A percentile compares a stretch with the other conserved stretches of the same genome.
phyloP scores from a whole-genome alignment of 2,113 vertebrate species.

The Mus musculus region DNA sequence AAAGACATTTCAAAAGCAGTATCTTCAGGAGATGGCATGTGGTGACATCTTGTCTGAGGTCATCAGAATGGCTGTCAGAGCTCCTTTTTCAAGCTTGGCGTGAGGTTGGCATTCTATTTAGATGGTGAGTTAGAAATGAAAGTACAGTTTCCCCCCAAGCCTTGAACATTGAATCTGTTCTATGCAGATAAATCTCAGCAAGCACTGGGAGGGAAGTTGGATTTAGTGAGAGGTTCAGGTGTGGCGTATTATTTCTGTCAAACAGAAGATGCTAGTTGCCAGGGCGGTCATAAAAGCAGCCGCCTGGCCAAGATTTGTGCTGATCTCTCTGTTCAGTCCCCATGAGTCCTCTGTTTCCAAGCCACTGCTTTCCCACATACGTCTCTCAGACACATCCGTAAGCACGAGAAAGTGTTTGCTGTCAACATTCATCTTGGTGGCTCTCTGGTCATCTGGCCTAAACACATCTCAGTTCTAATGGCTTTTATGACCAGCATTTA shows the following conservation, averaged over 20 bases:
- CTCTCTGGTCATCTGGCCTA: background rate
- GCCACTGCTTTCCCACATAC: background rate
- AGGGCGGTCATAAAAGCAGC: conserved; percentile 50
- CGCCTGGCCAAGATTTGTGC: conserved; percentile 28
- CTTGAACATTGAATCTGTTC: conserved; percentile 36
- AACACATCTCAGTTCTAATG: background rate
- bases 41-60: background rate
- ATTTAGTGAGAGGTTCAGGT: conserved; percentile 55
- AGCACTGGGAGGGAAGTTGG: conserved; percentile 8
- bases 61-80: background rate
- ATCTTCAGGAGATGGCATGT: background rate
- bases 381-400: conserved; percentile 5
- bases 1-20: background rate
- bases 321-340: conserved; percentile 1
- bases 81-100: background rate
- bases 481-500: background rate
- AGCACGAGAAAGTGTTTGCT: background rate
- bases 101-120: background rate
- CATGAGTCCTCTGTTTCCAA: background rate
- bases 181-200: conserved; percentile 51
- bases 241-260: conserved; percentile 60
- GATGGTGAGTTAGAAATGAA: background rate
- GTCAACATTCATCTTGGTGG: conserved; percentile 25
- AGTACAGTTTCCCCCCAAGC: background rate
- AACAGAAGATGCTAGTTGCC: conserved; percentile 7